A percentile compares a stretch with the other conserved stretches of the same genome.
These are phyloP conservation scores for Cavia aperea DNA, from an alignment of 2,113 vertebrate species.

Conservation along the genomic window DNA sequence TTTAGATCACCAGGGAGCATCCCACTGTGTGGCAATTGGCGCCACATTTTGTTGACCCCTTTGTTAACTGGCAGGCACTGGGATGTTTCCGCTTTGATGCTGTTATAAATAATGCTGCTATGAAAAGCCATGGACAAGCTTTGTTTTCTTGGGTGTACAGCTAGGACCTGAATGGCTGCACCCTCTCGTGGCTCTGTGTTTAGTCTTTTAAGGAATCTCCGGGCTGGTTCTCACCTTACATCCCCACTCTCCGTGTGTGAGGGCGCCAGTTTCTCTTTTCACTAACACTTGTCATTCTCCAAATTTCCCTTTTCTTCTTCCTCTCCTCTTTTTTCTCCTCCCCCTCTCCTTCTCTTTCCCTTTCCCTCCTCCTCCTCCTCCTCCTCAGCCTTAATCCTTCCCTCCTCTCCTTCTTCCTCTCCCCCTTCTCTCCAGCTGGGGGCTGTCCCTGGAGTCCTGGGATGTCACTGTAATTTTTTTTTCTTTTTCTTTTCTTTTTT, in stretches of 20 bases:
- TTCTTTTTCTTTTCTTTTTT: no score
- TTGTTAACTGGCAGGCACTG: background rate
- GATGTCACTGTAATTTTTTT: no score
- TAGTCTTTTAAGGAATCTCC: background rate
- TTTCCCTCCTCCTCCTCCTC: background rate
- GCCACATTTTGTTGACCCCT: background rate
- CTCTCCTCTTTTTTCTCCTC: fast-evolving
- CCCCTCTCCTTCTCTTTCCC: background rate
- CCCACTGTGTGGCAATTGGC: background rate
- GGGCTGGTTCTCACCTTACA: background rate
- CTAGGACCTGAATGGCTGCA: background rate
- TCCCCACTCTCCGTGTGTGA: background rate
- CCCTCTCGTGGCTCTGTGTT: background rate
- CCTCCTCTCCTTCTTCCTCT: background rate
- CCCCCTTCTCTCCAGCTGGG: background rate
- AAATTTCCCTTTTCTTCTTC: background rate
- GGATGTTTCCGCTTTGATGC: background rate
- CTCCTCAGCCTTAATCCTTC: no score
- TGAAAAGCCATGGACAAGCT: background rate
- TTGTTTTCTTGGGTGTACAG: background rate
- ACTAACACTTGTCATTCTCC: background rate
- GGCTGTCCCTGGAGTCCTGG: no score
- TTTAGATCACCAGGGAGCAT: background rate
- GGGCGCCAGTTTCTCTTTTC: background rate
- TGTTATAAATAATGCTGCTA: background rate